Evolutionary conservation across 2,113 vertebrate species (phyloP).

Genomic region (Dromiciops gliroides): DNA sequence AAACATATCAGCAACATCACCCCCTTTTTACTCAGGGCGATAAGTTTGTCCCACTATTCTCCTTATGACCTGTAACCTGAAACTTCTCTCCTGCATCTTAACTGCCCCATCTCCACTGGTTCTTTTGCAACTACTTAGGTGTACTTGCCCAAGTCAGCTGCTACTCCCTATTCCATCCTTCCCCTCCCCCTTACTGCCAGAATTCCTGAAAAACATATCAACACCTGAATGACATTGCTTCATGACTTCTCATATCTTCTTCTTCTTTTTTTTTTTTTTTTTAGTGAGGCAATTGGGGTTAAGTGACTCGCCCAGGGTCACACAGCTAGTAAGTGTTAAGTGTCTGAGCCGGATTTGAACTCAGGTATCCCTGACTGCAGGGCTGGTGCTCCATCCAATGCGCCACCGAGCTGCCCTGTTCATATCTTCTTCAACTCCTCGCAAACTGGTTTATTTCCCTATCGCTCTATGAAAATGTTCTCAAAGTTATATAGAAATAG

Average conservation of each 20-base stretch:
- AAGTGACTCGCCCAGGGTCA: too few species aligned
- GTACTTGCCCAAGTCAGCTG: not conserved
- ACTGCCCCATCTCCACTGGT: not conserved
- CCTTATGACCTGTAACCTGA: not conserved
- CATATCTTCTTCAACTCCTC: not conserved
- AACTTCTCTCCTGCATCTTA: not conserved
- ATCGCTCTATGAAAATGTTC: not conserved
- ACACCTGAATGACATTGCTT: not conserved
- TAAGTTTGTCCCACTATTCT: not conserved
- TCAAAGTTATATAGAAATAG: not conserved
- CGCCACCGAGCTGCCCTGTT: too few species aligned
- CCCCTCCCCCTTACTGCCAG: not conserved
- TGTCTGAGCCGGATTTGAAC: too few species aligned
- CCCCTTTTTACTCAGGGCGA: not conserved
- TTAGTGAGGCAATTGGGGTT: too few species aligned
- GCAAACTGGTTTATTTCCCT: not conserved
- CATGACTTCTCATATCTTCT: not conserved
- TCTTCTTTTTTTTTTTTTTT: too few species aligned
- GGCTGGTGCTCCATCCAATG: too few species aligned
- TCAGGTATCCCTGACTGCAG: too few species aligned
- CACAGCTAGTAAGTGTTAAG: too few species aligned
- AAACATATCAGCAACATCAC: not conserved
- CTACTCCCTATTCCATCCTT: not conserved
- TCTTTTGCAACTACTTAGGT: not conserved
- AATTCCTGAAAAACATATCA: not conserved